Evolutionary conservation across 2,113 vertebrate genomes (phyloP), one percentile per base, ranked within the genome.

Genomic region (Silurus glanis): DNA sequence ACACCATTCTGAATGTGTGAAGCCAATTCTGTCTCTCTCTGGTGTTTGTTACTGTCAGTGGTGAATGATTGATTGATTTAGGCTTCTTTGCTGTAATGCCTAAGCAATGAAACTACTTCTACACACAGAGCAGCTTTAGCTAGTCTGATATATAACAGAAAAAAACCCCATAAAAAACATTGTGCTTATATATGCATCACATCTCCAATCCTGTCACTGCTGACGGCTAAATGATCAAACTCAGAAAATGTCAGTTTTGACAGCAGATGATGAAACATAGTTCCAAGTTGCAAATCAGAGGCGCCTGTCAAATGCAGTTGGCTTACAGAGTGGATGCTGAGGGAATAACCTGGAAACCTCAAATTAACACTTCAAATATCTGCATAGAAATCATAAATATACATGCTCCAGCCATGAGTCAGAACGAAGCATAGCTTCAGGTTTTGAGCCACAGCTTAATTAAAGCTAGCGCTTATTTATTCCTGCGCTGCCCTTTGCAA

Each of bases 361-460:
- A 81, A 81, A 49, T 76, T 23, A 86, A 84, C 61, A 80, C n/a
- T 28, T 84, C 55, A 82, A 82, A 61, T 84, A 75, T 75, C 71
- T 67, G 51, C 61, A 71, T 85, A 45, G 81, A 47, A 64, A 53
- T 74, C 14, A 85, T 85, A 28, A 85, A 82, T 85, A 85, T 85
- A 75, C 78, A 87, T 85, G 66, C 69, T 62, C 53, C 74, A 83
- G 61, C 81, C 71, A 53, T 66, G 45, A 75, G 75, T 76, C 69
- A 74, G 67, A 59, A 58, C 49, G n/a, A 80, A 28, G 61, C 45
- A 82, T 71, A 3, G 67, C 58, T 55, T 12, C 61, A 53, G 4
- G 28, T 62, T 45, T 28, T 55, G 1, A 9, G 19, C 47, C 6
- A 56, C 9, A 67, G 45, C 67, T 67, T 58, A 83, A 83, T 80